Base-by-base conservation (phyloP, 2,888 invertebrate species). In the Drosophila kokeensis region DNA sequence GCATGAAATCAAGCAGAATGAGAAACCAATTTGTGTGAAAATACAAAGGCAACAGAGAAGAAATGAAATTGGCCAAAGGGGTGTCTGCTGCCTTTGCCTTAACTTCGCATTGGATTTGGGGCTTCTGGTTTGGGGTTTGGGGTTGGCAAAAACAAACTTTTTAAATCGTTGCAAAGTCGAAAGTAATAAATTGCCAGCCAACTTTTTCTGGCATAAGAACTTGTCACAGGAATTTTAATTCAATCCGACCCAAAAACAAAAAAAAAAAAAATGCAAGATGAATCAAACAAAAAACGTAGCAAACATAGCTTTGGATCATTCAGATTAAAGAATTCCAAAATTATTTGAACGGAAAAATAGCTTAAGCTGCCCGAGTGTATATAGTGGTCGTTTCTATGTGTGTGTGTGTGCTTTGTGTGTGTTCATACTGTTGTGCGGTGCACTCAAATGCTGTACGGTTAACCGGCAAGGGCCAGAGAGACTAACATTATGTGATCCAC, bases 1-100 rank as follows among this genome's bases (percentile, higher is more conserved):
- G 87, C 85, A 87, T 77, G 85, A 87, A 85, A 84, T 85, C 85
- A 85, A 85, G 85, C 85, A 87, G 85, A 85, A 84, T 73, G 83
- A 70, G 87, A 87, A 85, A 87, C 75, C 87, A 85, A 85, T 85
- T 87, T 85, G 81, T 81, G 87, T 77, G 75, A 76, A 85, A 85
- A 79, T 68, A 76, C 76, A 83, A 81, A 76, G 69, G 68, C 70
- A 77, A 42, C 66, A 48, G 57, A 40, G 36, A 65, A 49, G 80
- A 82, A 79, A 76, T 79, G 60, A 82, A 85, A 85, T 87, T 87
- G 85, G 87, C 85, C 76, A 55, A 80, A 68, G 65, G 74, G 68
- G 74, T 78, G 62, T 48, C 53, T 62, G 64, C 24, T 58, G 53
- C 21, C 45, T 52, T 48, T 38, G 21, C 21, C 8, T 59, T 18